These are phyloP conservation scores for Vanessa tameamea DNA, from an alignment of 1,140 invertebrate species.

Conservation along the genomic window DNA sequence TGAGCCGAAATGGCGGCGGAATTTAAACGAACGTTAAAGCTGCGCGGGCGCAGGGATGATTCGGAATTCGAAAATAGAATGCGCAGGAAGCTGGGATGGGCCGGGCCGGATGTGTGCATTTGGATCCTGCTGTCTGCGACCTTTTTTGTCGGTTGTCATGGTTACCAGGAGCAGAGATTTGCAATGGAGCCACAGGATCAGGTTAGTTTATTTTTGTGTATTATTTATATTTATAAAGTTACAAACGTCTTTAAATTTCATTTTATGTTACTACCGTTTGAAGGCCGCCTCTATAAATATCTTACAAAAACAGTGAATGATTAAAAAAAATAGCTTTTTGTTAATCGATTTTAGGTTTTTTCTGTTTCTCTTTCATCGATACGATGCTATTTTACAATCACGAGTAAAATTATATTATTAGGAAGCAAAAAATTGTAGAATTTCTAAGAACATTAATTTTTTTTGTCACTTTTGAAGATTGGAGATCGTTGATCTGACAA, in stretches of 20 bases:
- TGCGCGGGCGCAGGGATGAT: constrained; percentile 55
- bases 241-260: no score
- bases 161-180: constrained; percentile 71
- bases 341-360: no score
- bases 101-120: constrained; percentile 54
- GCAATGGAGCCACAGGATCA: constrained; percentile 75
- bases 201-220: constrained; percentile 43
- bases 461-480: no score
- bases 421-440: no score
- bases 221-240: not conserved
- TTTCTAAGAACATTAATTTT: no score
- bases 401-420: no score
- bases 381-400: no score
- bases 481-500: no score
- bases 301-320: no score
- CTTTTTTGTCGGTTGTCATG: constrained; percentile 59
- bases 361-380: no score
- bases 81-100: constrained; percentile 50
- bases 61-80: constrained; percentile 59
- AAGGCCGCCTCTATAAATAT: no score
- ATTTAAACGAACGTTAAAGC: constrained; percentile 55
- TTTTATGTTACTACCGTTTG: not conserved
- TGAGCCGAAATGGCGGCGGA: constrained; percentile 59
- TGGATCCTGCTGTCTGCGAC: constrained; percentile 49
- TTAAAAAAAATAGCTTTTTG: no score